Evolutionary conservation across 2,797 vertebrate species (phyloP), one percentile per base, ranked within the genome.

Genomic region (Pelobates cultripes): DNA sequence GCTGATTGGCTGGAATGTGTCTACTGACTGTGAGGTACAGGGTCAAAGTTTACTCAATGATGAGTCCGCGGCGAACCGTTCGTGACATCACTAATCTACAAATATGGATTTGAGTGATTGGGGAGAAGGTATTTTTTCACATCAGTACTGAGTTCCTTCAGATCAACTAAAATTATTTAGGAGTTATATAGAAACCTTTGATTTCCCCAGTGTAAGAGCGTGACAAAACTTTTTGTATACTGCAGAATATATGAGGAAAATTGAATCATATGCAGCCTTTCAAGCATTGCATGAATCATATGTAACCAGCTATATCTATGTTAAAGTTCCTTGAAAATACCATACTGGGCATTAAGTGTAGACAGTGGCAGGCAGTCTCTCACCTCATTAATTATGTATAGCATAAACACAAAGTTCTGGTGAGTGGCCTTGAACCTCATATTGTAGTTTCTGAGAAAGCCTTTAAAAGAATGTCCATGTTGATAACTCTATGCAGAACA

Each of bases 311-410:
- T 6, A 64, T 75, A 64, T 64, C 3, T 28, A 75, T 40, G 42
- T 7, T 61, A 75, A 43, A 75, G n/a, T 43, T 74, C 2, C 63
- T 45, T 51, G 74, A 66, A 76, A 75, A 57, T 40, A 72, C 72
- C 70, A 64, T 43, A 83, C 43, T 51, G 44, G 60, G 53, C 61
- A 76, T 76, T 43, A 76, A n/a, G 64, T 83, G 55, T 73, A 75
- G 10, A n/a, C 15, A 7, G 3, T 44, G 72, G 44, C 57, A 67
- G 47, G 44, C 60, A 75, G 60, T n/a, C 66, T 75, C n/a, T 44
- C 82, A 79, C 72, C 53, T 67, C 73, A 79, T 79, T 45, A 79
- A 64, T 79, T 70, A 71, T 7, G 45, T 57, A 12, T 40, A 74
- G 57, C 44, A 74, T 79, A 76, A 79, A 79, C 77, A 78, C 61